Base-by-base conservation (phyloP, 2,113 vertebrate genomes). In the Tinamus guttatus region DNA sequence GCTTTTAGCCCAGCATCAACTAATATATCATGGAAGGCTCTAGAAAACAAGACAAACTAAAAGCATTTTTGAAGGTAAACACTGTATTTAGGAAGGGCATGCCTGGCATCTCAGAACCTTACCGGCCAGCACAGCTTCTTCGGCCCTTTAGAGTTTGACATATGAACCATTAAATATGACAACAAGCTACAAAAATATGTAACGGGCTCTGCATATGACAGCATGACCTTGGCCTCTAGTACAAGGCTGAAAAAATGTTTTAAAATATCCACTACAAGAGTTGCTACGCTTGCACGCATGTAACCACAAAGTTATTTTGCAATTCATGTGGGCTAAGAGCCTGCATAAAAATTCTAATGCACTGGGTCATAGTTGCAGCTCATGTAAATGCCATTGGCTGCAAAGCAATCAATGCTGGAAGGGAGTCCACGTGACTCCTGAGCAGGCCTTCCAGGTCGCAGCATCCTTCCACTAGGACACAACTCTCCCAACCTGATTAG, bases 91-190 rank as follows among this genome's bases (percentile, higher is more conserved):
- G 54, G 0, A 76, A 19, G 11, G 60, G 80, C 32, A 69, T 74
- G 45, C 0, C 17, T 11, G 45, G 38, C 49, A 28, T 58, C 30
- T 25, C 49, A 30, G 52, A 16, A 22, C 38, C 27, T 28, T 36
- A 13, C 41, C 15, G 27, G 0, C 27, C 36, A 59, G 81, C 2
- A 3, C 62, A 85, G 2, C 62, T 73, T 16, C 2, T 14, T 25
- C 65, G 24, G 43, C 34, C 49, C 60, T 58, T 59, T 51, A 1
- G 67, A 47, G 47, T 4, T 32, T 25, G 76, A 28, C 16, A 15
- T 0, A 0, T 1, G 43, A 64, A 4, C 20, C 7, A 59, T 7
- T 63, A 28, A 3, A 12, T 5, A n/a, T 0, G 22, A 70, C 83
- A 80, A 70, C 47, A 8, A 32, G 63, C 51, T 79, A 65, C 85